A percentile compares a stretch with the other conserved stretches of the same genome.
Evolutionary conservation across 2,113 vertebrate genomes (phyloP).

Genomic region (Ranitomeya imitator): DNA sequence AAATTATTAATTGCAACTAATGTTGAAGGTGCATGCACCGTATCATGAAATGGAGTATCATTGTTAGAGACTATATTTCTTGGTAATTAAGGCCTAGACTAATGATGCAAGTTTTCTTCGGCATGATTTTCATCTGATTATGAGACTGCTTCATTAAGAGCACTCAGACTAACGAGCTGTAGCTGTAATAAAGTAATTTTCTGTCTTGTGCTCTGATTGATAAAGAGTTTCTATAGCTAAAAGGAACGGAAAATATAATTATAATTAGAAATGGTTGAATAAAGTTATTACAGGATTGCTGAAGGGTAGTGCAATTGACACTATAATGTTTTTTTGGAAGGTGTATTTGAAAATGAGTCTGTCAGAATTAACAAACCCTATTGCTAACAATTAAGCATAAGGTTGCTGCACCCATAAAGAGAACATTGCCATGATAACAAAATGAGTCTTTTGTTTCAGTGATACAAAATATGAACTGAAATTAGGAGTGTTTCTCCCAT

Average conservation of each 20-base stretch:
- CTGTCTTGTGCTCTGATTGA: slow-evolving; percentile 94
- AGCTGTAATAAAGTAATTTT: slow-evolving; percentile 99
- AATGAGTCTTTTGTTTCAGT: slow-evolving; percentile 76
- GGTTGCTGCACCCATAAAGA: slow-evolving; percentile 76
- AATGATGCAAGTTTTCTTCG: slow-evolving; percentile 98
- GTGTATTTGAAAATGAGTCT: slow-evolving; percentile 81
- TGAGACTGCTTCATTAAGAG: slow-evolving; percentile 99
- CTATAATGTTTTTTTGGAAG: slow-evolving; percentile 78
- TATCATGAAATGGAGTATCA: slow-evolving; percentile 87
- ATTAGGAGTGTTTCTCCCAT: slow-evolving; percentile 62
- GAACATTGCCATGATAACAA: slow-evolving; percentile 76
- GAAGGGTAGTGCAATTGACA: slow-evolving; percentile 87
- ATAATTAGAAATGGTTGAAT: slow-evolving; percentile 93
- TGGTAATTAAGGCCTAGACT: slow-evolving; percentile 98
- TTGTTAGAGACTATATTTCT: slow-evolving; percentile 95
- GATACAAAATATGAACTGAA: slow-evolving; percentile 64
- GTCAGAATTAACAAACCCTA: slow-evolving; percentile 73
- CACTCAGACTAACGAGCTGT: slow-evolving; percentile 99
- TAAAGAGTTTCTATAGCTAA: slow-evolving; percentile 94
- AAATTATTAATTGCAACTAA: slow-evolving; percentile 85
- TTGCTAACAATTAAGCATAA: slow-evolving; percentile 77
- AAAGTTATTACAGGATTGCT: slow-evolving; percentile 92
- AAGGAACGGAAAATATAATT: slow-evolving; percentile 93
- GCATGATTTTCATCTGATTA: slow-evolving; percentile 99
- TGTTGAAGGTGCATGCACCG: slow-evolving; percentile 81